Conservation (phyloP, 92 coral and sea anemone species). For the Pocillopora grandis region DNA sequence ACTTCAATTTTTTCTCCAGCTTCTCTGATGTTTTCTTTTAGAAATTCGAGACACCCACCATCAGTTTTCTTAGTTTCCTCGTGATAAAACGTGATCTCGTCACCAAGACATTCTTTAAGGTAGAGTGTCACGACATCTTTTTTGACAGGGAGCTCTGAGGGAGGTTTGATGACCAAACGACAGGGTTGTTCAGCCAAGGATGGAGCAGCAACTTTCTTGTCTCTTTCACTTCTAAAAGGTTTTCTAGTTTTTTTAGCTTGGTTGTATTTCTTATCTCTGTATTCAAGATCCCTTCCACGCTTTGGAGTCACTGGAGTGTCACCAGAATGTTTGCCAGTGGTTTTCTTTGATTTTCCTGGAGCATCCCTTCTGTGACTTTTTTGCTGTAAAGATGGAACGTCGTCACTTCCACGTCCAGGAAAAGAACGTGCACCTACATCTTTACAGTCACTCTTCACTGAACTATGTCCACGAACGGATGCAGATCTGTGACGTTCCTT, state of each 20-base stretch:
- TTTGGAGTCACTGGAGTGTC: not conserved
- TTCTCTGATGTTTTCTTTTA: conserved; percentile 21
- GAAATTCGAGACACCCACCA: not conserved
- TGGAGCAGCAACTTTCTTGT: not conserved
- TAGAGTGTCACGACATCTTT: conserved; percentile 7
- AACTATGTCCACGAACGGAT: no score
- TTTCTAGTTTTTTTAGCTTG: no score
- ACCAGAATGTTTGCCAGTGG: not conserved
- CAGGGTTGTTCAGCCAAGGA: not conserved
- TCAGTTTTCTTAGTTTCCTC: not conserved
- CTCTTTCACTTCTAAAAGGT: not conserved
- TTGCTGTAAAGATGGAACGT: not conserved
- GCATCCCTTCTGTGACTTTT: not conserved
- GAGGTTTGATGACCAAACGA: conserved; percentile 19
- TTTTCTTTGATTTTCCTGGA: not conserved
- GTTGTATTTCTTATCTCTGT: not conserved
- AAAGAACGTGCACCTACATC: no score
- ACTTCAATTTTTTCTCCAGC: conserved; percentile 22
- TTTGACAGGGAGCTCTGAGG: not conserved
- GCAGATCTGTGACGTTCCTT: no score
- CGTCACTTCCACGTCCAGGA: no score
- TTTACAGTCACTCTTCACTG: no score
- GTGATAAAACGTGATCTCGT: not conserved
- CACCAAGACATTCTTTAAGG: conserved; percentile 15
- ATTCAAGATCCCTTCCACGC: not conserved